Evolutionary conservation across 2,888 invertebrate genomes (phyloP).

Genomic region (Metallyticus violacea): DNA sequence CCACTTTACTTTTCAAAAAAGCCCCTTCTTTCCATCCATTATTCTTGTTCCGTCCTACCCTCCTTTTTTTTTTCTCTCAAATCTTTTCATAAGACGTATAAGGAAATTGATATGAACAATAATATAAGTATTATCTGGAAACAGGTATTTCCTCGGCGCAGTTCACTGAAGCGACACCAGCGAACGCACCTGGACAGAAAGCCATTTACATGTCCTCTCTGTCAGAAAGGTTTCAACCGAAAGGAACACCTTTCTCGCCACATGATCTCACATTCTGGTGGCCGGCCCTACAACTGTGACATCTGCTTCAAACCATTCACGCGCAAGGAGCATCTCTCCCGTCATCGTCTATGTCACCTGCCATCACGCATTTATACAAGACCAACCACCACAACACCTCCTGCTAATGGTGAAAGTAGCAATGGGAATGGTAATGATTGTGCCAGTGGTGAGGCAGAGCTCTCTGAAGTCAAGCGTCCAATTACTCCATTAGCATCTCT

Average conservation of each 20-base stretch:
- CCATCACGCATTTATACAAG: neutral
- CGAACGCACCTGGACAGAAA: slow-evolving; percentile 38
- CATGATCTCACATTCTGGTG: slow-evolving; percentile 37
- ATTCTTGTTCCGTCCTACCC: too few species aligned
- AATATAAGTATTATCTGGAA: slow-evolving; percentile 24
- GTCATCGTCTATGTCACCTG: slow-evolving; percentile 39
- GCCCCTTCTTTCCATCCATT: too few species aligned
- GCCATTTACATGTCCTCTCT: slow-evolving; percentile 38
- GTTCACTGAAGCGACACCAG: slow-evolving; percentile 39
- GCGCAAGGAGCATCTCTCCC: slow-evolving; percentile 36
- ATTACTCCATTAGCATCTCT: neutral
- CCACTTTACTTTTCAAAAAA: too few species aligned
- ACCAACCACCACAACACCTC: neutral
- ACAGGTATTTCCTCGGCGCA: slow-evolving; percentile 38
- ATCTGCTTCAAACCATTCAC: slow-evolving; percentile 38
- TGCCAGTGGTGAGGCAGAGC: neutral
- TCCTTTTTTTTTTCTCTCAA: too few species aligned
- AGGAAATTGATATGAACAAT: too few species aligned
- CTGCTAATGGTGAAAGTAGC: neutral
- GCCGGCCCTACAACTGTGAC: slow-evolving; percentile 37
- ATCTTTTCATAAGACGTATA: neutral
- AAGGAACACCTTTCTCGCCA: slow-evolving; percentile 40
- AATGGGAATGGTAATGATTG: slow-evolving; percentile 1
- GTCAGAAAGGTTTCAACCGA: slow-evolving; percentile 39
- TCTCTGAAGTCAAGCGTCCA: neutral